A percentile compares a stretch with the other conserved stretches of the same genome.
Evolutionary conservation across 1,140 invertebrate genomes (phyloP).

Genomic region (Monomorium pharaonis): DNA sequence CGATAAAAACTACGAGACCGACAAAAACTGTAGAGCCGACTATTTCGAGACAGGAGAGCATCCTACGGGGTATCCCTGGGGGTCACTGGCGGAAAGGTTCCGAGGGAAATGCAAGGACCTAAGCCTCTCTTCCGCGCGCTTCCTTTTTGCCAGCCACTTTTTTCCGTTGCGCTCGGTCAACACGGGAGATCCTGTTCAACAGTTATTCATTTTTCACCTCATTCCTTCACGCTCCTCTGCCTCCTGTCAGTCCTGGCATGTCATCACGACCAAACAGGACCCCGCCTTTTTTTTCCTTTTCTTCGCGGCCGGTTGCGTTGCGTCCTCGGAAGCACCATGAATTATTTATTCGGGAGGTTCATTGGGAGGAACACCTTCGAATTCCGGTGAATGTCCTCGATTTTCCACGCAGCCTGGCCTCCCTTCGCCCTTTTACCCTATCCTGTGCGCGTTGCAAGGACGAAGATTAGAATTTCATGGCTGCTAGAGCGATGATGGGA

Average conservation of each 20-base stretch:
- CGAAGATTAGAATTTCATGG: slow-evolving; percentile 48
- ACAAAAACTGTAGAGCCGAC: not conserved
- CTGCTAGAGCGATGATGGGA: slow-evolving; percentile 14
- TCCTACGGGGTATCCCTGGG: not conserved
- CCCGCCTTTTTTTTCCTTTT: slow-evolving; percentile 52
- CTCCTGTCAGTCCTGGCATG: slow-evolving; percentile 75
- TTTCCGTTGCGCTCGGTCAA: slow-evolving; percentile 69
- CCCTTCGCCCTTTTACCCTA: not conserved
- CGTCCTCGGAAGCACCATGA: slow-evolving; percentile 70
- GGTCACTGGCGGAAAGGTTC: not conserved
- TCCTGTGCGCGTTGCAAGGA: slow-evolving; percentile 8
- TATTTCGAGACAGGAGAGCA: not conserved
- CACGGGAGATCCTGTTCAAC: slow-evolving; percentile 74
- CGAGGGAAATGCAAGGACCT: slow-evolving; percentile 10
- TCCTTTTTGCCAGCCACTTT: not conserved
- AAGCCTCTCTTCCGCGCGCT: not conserved
- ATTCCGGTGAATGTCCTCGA: slow-evolving; percentile 68
- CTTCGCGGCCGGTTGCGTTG: slow-evolving; percentile 20
- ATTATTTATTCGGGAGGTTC: slow-evolving; percentile 77
- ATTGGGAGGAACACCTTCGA: slow-evolving; percentile 57
- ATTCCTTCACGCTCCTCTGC: slow-evolving; percentile 76
- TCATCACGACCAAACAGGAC: slow-evolving; percentile 73
- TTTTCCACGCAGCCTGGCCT: slow-evolving; percentile 71
- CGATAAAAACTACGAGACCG: not conserved
- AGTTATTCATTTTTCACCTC: slow-evolving; percentile 75